phyloP scores from a whole-genome alignment of 30 jellyfish, hydroid and myxozoan genomes.

The Haliclystus octoradiatus region DNA sequence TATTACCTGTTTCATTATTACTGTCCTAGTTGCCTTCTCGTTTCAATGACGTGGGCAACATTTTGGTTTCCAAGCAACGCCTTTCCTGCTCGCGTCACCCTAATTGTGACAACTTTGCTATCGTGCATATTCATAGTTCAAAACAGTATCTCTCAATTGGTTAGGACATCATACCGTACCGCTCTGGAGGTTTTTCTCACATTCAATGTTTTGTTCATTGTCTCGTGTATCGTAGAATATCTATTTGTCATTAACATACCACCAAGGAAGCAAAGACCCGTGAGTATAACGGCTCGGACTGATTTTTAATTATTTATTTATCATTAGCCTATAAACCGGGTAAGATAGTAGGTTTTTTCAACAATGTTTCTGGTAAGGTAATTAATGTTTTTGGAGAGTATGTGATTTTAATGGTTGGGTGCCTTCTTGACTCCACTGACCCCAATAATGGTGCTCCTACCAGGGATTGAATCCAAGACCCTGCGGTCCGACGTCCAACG shows the following conservation, averaged over 20 bases:
- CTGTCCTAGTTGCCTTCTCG: slow-evolving; percentile 44
- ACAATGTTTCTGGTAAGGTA: no score
- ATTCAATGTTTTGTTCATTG: slow-evolving; percentile 36
- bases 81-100: slow-evolving; percentile 47
- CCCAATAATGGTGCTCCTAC: no score
- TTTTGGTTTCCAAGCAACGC: slow-evolving; percentile 45
- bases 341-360: no score
- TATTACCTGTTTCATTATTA: slow-evolving; percentile 38
- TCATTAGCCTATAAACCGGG: no score
- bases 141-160: slow-evolving; percentile 27
- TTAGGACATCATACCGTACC: slow-evolving; percentile 30
- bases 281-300: no score
- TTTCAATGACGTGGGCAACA: slow-evolving; percentile 35
- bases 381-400: no score
- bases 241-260: slow-evolving; percentile 20
- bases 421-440: no score
- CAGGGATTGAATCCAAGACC: no score
- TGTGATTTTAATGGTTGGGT: no score
- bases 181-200: slow-evolving; percentile 39
- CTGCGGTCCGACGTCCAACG: no score
- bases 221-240: slow-evolving; percentile 34
- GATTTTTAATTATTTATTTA: no score
- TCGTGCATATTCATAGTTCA: slow-evolving; percentile 43
- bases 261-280: background rate
- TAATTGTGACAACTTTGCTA: slow-evolving; percentile 41